Evolutionary conservation across 2,113 vertebrate species (phyloP).

Genomic region (Antechinus stuartii): DNA sequence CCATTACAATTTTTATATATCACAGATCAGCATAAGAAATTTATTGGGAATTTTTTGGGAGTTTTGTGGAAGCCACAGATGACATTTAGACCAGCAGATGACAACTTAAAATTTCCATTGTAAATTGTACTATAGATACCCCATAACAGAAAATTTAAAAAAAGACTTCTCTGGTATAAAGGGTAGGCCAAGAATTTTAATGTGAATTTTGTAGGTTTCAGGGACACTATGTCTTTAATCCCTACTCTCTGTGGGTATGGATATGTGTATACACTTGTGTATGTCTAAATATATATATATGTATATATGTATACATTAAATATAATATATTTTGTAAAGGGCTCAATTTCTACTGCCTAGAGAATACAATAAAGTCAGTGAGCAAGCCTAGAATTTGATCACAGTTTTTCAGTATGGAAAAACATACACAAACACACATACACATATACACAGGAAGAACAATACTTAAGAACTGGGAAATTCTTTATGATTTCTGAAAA

Average conservation of each 20-base stretch:
- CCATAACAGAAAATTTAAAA: too few relatives aligned
- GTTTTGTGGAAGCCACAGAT: too few relatives aligned
- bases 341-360: background rate
- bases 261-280: too few relatives aligned
- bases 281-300: background rate
- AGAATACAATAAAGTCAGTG: slow-evolving; percentile 29
- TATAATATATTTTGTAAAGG: background rate
- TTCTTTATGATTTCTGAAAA: slow-evolving; percentile 36
- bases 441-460: slow-evolving; percentile 25
- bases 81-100: too few relatives aligned
- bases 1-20: too few relatives aligned
- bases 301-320: background rate
- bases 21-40: background rate
- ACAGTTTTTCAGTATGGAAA: background rate
- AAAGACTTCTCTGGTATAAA: too few relatives aligned
- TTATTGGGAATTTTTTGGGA: background rate
- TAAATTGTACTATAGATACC: too few relatives aligned
- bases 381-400: slow-evolving; percentile 8
- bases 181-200: too few relatives aligned
- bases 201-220: too few relatives aligned
- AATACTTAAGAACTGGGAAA: slow-evolving; percentile 19
- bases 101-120: too few relatives aligned
- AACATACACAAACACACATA: background rate
- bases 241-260: too few relatives aligned
- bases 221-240: too few relatives aligned